Conservation (phyloP, 2,888 invertebrate genomes). For the Cacoxenus indagator region DNA sequence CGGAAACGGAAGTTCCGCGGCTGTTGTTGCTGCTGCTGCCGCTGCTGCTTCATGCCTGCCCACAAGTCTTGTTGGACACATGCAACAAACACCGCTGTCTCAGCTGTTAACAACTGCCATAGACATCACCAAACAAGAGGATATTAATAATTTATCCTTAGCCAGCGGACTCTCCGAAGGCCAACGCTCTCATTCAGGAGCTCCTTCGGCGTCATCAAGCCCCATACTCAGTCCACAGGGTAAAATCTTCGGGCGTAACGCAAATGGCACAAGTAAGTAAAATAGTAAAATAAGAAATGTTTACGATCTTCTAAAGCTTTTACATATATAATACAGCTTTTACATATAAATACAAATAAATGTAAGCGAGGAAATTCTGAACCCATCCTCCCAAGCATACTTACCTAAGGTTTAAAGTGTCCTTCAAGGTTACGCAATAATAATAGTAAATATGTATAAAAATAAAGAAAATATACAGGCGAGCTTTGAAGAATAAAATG, state of each 20-base stretch:
- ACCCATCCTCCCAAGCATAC: too few species aligned
- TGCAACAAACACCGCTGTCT: conserved; percentile 31
- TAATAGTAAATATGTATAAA: too few species aligned
- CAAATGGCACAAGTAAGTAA: conserved; percentile 71
- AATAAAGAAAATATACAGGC: too few species aligned
- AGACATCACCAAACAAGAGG: conserved; percentile 52
- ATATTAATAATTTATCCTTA: conserved; percentile 60
- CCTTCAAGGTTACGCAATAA: too few species aligned
- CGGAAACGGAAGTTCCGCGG: conserved; percentile 40
- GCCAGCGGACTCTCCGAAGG: conserved; percentile 65
- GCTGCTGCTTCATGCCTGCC: conserved; percentile 25
- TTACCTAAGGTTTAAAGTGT: too few species aligned
- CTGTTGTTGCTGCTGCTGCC: conserved; percentile 42
- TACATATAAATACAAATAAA: too few species aligned
- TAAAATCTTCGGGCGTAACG: conserved; percentile 69
- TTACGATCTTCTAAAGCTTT: too few species aligned
- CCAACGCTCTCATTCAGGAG: conserved; percentile 67
- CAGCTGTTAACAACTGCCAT: conserved; percentile 43
- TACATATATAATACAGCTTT: too few species aligned
- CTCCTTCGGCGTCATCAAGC: conserved; percentile 70
- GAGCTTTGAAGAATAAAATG: too few species aligned
- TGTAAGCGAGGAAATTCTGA: too few species aligned
- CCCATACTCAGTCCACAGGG: conserved; percentile 70
- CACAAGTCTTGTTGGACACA: conserved; percentile 27
- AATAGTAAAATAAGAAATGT: too few species aligned